phyloP scores from a whole-genome alignment of 1,140 invertebrate genomes.

The Adoxophyes honmai region DNA sequence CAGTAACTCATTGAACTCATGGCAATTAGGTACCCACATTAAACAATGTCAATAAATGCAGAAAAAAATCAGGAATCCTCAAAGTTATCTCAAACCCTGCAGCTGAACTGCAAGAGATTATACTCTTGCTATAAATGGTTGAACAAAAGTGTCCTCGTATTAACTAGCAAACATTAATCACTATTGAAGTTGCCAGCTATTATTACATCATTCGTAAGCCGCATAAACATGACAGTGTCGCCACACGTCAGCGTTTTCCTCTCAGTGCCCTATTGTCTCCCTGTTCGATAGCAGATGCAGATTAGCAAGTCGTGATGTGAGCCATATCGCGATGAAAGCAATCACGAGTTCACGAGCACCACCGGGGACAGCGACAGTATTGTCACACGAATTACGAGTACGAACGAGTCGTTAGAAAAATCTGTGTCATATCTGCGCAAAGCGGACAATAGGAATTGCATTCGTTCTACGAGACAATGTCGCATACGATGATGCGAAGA shows the following conservation, averaged over 20 bases:
- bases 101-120: too few relatives aligned
- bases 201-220: not conserved
- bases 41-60: too few relatives aligned
- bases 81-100: too few relatives aligned
- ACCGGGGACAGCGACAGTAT: slow-evolving; percentile 16
- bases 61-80: too few relatives aligned
- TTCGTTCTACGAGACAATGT: slow-evolving; percentile 18
- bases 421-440: slow-evolving; percentile 3
- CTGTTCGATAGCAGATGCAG: slow-evolving; percentile 26
- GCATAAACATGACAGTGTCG: slow-evolving; percentile 19
- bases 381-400: slow-evolving; percentile 28
- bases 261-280: slow-evolving; percentile 24
- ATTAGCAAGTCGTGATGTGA: slow-evolving; percentile 31
- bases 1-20: too few relatives aligned
- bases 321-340: slow-evolving; percentile 45
- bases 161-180: too few relatives aligned
- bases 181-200: too few relatives aligned
- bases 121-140: too few relatives aligned
- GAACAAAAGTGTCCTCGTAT: too few relatives aligned
- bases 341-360: slow-evolving; percentile 51
- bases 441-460: slow-evolving; percentile 23
- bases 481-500: too few relatives aligned
- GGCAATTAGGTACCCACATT: too few relatives aligned
- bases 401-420: slow-evolving; percentile 8
- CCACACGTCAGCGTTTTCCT: slow-evolving; percentile 17